Evolutionary conservation across 2,797 vertebrate species (phyloP), one percentile per base, ranked within the genome.

Genomic region (Bryconaethiops microstoma): DNA sequence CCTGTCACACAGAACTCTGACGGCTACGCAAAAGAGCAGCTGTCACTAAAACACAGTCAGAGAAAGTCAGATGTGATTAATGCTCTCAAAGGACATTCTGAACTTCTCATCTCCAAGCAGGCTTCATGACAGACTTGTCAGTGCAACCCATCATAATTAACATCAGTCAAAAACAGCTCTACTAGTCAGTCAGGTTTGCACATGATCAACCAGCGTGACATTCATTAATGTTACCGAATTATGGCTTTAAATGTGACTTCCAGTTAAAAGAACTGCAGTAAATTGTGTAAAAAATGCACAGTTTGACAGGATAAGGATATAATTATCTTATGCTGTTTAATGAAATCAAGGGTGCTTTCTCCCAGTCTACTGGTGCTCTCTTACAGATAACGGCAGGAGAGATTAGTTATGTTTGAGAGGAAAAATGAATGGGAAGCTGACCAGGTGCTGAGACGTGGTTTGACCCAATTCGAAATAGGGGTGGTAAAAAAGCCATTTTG

Each of bases 1-100:
- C 70, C 81, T 74, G 76, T 82, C 81, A 82, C 40, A 39, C 62
- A 17, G 69, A 50, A 52, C 52, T 65, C 55, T 39, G 54, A 57
- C 62, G 70, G 35, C 76, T 73, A 57, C 54, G 65, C 74, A 81
- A 81, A 76, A 62, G 45, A 74, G 64, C 75, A 14, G 29, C 80
- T 74, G 70, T 82, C 80, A 74, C 70, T 52, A 74, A 74, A 65
- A 55, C 64, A 16, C 29, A 60, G 52, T 78, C 52, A 69, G 52
- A 50, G 29, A 29, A 39, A 19, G 62, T 52, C 39, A 19, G 60
- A 45, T 40, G 23, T 68, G 72, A 78, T 78, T 78, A 62, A 82
- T 78, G 81, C 57, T 78, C 76, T 82, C 57, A 21, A 25, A 68
- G 60, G 70, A 60, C 55, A 60, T 60, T n/a, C n/a, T 25, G 55